Base-by-base conservation (phyloP, 1,140 invertebrate genomes). In the Trachelipus rathkii region DNA sequence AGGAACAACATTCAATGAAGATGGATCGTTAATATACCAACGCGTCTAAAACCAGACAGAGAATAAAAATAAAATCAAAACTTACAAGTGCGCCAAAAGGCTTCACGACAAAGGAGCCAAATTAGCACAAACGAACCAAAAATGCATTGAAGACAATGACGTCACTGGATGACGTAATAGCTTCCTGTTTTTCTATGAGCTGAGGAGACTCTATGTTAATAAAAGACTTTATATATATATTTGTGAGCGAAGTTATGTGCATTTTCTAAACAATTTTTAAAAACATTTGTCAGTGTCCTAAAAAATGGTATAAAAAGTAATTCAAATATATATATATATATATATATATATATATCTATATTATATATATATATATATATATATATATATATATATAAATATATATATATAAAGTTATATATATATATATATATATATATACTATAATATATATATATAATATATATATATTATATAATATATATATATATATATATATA, bases 401-500 rank as follows among this genome's bases (percentile, higher is more conserved):
- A 60, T 60, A 60, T 60, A 60, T 60, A 60, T 60, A 60, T 60
- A 60, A 4, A 60, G 2, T 4, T 60, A 60, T 60, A 60, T 60
- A 60, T 60, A 60, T 60, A 60, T 60, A 60, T 60, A 60, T 60
- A 60, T 60, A 60, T 60, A 19, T 60, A 19, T 60, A 60, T 15
- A 13, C 8, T n/a, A n/a, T n/a, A n/a, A 60, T 15, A 15, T 60
- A 60, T 60, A 60, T 15, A 60, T 15, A 60, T 15, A 60, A 60
- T 60, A 60, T 60, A 60, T 60, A 13, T 15, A 13, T 60, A 60
- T 15, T 15, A 10, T 50, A 50, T 50, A 50, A 60, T 60, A 60
- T 60, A 60, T 60, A 60, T 60, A 60, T 60, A 60, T 60, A 60
- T 60, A 60, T 60, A 60, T 60, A 60, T 60, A 60, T 60, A 60